Conservation (phyloP, 2,888 invertebrate genomes). For the Tachina fera region DNA sequence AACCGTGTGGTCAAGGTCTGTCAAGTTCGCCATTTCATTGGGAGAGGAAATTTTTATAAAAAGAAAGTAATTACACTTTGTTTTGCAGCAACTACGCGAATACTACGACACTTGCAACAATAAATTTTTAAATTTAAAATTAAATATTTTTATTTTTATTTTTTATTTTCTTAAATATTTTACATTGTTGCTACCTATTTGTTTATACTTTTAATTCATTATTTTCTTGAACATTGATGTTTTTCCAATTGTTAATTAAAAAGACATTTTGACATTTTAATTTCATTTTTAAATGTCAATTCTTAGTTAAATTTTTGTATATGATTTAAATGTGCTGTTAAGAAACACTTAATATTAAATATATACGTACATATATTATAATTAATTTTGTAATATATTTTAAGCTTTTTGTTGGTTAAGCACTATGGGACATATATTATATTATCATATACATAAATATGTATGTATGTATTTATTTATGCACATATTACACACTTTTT, state of each 20-base stretch:
- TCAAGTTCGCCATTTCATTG: slow-evolving; percentile 69
- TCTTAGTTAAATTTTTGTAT: slow-evolving; percentile 14
- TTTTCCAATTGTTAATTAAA: slow-evolving; percentile 30
- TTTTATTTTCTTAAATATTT: slow-evolving; percentile 5
- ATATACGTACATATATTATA: not conserved
- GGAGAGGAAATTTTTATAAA: slow-evolving; percentile 13
- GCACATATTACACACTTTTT: not conserved
- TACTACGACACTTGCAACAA: slow-evolving; percentile 25
- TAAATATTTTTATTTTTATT: slow-evolving; percentile 12
- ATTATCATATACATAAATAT: too few species aligned
- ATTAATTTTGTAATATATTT: slow-evolving; percentile 46
- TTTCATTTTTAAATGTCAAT: slow-evolving; percentile 42
- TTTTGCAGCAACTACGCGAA: slow-evolving; percentile 11
- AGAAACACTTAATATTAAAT: slow-evolving; percentile 38
- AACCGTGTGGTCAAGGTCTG: slow-evolving; percentile 68
- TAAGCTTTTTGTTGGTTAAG: slow-evolving; percentile 9
- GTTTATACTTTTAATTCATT: slow-evolving; percentile 19
- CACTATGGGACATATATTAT: slow-evolving; percentile 29
- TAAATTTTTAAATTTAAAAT: slow-evolving; percentile 27
- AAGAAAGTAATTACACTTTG: slow-evolving; percentile 29
- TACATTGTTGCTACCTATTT: slow-evolving; percentile 31
- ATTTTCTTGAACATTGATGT: slow-evolving; percentile 13
- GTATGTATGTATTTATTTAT: too few species aligned
- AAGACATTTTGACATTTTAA: slow-evolving; percentile 46
- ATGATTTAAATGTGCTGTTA: slow-evolving; percentile 11